A percentile compares a stretch with the other conserved stretches of the same genome.
Evolutionary conservation across 2,113 vertebrate genomes (phyloP).

Genomic region (Myotis davidii): DNA sequence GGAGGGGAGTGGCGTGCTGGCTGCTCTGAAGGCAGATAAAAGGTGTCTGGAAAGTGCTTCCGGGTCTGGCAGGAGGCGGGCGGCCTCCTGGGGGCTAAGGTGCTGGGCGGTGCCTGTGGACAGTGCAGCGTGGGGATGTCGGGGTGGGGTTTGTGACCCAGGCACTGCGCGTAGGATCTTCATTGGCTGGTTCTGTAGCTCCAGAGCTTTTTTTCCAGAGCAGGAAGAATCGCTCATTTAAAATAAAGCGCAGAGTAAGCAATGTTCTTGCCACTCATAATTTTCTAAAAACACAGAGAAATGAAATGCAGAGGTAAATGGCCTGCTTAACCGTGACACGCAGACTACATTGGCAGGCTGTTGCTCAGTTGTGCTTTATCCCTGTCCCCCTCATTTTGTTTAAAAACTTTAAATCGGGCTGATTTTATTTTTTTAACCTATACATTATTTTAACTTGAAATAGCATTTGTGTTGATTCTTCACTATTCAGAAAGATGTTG

Average conservation of each 20-base stretch:
- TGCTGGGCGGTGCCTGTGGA: too few species aligned
- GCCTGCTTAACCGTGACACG: neutral
- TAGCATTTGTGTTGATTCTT: neutral
- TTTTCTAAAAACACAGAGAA: neutral
- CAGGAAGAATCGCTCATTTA: neutral
- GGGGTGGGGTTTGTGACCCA: neutral
- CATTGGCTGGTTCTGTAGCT: neutral
- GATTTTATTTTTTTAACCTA: neutral
- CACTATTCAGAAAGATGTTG: neutral
- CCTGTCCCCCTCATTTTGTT: neutral
- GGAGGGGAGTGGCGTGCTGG: neutral
- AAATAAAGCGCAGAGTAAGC: neutral
- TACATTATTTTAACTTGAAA: neutral
- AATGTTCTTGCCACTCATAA: neutral
- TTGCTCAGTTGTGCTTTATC: neutral
- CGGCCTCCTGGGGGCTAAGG: rapidly evolving
- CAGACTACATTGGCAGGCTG: neutral
- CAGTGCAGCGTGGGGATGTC: rapidly evolving
- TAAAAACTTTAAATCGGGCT: neutral
- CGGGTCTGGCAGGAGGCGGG: neutral
- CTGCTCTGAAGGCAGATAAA: neutral
- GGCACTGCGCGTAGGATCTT: neutral
- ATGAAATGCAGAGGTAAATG: neutral
- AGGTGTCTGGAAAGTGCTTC: neutral
- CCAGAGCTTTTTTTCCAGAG: neutral